Conservation (phyloP, 2,888 invertebrate genomes). For the Thecophora atra region DNA sequence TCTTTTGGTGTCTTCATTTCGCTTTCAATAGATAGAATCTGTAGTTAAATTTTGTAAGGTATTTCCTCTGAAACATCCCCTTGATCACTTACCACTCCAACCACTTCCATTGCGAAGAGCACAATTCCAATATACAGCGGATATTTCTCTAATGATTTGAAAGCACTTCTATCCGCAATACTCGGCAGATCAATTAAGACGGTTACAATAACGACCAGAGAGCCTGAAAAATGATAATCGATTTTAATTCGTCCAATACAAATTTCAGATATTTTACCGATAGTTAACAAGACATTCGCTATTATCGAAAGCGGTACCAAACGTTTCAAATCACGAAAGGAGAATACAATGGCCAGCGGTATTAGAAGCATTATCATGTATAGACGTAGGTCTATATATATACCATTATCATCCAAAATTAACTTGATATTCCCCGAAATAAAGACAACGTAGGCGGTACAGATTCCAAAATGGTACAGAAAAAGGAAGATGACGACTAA, state of each 20-base stretch:
- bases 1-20: conserved; percentile 89
- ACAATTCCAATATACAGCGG: conserved; percentile 91
- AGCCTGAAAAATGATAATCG: background rate
- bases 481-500: conserved; percentile 81
- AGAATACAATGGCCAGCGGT: conserved; percentile 75
- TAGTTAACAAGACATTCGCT: conserved; percentile 85
- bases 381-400: conserved; percentile 65
- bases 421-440: conserved; percentile 83
- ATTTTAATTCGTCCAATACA: background rate
- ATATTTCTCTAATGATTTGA: conserved; percentile 69
- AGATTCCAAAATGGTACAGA: conserved; percentile 93
- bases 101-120: conserved; percentile 88
- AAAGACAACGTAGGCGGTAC: conserved; percentile 95
- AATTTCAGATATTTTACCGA: conserved; percentile 63
- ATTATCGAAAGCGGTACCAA: conserved; percentile 89
- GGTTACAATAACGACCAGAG: background rate
- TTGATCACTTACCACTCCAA: conserved; percentile 75
- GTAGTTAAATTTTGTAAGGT: background rate
- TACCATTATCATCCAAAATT: conserved; percentile 71
- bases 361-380: conserved; percentile 71
- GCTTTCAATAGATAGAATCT: conserved; percentile 94
- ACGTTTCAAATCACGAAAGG: conserved; percentile 79
- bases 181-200: conserved; percentile 71
- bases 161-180: conserved; percentile 58
- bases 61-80: too few relatives aligned